phyloP scores from a whole-genome alignment of 2,888 invertebrate species.

The Drosophila infuscata region DNA sequence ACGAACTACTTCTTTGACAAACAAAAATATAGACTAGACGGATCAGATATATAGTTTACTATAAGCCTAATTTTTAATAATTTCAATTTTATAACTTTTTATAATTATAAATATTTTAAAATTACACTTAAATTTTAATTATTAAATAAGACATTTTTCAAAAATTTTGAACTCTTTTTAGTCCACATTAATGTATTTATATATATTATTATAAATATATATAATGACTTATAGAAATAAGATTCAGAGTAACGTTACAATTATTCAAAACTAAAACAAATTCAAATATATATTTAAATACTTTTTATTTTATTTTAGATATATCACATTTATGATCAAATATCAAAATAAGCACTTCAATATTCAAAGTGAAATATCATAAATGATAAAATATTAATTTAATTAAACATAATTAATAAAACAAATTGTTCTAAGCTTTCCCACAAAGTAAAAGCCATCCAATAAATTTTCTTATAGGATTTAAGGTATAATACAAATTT shows the following conservation, averaged over 20 bases:
- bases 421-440: not conserved
- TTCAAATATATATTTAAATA: not conserved
- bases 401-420: not conserved
- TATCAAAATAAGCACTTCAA: not conserved
- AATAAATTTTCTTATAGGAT: not conserved
- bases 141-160: not conserved
- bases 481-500: too few relatives aligned
- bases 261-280: not conserved
- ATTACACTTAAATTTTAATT: not conserved
- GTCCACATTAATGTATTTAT: not conserved
- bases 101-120: not conserved
- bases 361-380: not conserved
- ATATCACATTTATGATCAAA: not conserved
- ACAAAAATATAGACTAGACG: not conserved
- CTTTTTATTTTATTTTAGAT: not conserved
- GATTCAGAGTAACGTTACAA: not conserved
- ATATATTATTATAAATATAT: not conserved
- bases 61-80: not conserved
- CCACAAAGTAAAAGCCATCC: not conserved
- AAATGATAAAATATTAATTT: not conserved
- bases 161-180: not conserved
- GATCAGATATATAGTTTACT: not conserved
- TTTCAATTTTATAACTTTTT: not conserved
- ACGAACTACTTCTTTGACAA: not conserved
- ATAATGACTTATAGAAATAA: not conserved